These are phyloP conservation scores for Centrocercus urophasianus DNA, from an alignment of 2,113 vertebrate genomes.

Conservation along the genomic window DNA sequence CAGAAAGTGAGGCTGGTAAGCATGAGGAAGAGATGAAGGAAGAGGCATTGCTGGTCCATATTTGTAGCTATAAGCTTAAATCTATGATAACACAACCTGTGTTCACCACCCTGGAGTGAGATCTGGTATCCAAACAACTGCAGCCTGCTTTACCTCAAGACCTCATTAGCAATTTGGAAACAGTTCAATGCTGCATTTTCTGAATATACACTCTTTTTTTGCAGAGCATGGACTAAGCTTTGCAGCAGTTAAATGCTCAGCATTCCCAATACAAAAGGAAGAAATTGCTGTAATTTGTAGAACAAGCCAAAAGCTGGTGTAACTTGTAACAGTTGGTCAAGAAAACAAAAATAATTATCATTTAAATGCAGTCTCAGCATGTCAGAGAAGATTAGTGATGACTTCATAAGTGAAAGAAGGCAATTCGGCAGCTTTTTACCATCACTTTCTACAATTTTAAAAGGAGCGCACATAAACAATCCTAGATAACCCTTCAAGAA, in stretches of 20 bases:
- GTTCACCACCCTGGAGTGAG: background rate
- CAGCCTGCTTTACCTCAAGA: background rate
- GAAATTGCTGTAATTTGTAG: background rate
- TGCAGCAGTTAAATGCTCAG: background rate
- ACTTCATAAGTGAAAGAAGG: background rate
- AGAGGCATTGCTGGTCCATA: background rate
- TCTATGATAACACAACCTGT: background rate
- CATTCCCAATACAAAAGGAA: background rate
- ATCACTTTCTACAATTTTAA: background rate
- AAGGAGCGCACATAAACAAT: background rate
- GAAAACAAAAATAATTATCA: background rate
- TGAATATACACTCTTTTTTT: background rate
- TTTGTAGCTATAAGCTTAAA: background rate
- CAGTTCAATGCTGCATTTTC: background rate
- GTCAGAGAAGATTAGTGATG: background rate
- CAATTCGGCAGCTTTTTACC: background rate
- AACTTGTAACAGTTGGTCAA: background rate
- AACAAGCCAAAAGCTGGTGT: background rate
- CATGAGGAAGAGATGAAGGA: background rate
- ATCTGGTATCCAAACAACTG: background rate
- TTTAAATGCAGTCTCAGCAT: background rate
- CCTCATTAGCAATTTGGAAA: background rate
- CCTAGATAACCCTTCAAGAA: background rate
- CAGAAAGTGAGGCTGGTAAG: background rate
- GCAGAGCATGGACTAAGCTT: background rate